Percentiles rank a stretch among this genome's conserved stretches.
Conservation (phyloP, 2,113 vertebrate genomes). For the Otis tarda region DNA sequence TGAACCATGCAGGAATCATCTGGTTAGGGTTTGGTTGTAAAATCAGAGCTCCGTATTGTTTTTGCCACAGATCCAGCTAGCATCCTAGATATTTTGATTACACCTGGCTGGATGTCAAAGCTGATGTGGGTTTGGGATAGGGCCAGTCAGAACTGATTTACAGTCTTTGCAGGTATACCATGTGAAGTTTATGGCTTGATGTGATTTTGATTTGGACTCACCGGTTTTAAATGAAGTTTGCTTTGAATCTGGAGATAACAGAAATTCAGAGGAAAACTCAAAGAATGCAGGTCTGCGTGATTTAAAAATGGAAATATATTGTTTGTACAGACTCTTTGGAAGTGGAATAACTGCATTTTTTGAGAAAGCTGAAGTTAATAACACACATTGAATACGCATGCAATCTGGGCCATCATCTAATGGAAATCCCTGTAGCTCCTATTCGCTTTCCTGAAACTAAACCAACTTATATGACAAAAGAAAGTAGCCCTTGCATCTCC, state of each 20-base stretch:
- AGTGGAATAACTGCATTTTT: constrained; percentile 35
- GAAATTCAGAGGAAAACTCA: constrained; percentile 57
- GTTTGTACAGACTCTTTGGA: constrained; percentile 33
- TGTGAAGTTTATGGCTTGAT: constrained; percentile 51
- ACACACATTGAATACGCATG: constrained; percentile 39
- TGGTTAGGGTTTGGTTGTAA: constrained; percentile 24
- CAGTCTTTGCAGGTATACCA: constrained; percentile 28
- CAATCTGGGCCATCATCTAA: constrained; percentile 23
- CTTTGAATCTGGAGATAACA: constrained; percentile 61
- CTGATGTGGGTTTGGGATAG: constrained; percentile 24
- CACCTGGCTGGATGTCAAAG: constrained; percentile 56
- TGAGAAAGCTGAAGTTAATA: constrained; percentile 45
- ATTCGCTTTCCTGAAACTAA: background rate
- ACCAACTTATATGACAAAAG: background rate
- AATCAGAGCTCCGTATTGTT: constrained; percentile 1
- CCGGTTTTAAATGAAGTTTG: constrained; percentile 51
- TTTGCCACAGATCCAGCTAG: constrained; percentile 4
- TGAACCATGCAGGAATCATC: constrained; percentile 28
- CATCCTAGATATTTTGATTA: constrained; percentile 35
- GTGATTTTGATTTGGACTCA: constrained; percentile 63
- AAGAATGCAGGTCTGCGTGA: constrained; percentile 13
- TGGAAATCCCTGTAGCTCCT: constrained; percentile 36
- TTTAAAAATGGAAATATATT: constrained; percentile 50
- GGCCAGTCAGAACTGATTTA: constrained; percentile 56
- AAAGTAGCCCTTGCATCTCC: background rate